Evolutionary conservation across 2,888 invertebrate species (phyloP), one percentile per base, ranked within the genome.

Genomic region (Cephalotes varians): DNA sequence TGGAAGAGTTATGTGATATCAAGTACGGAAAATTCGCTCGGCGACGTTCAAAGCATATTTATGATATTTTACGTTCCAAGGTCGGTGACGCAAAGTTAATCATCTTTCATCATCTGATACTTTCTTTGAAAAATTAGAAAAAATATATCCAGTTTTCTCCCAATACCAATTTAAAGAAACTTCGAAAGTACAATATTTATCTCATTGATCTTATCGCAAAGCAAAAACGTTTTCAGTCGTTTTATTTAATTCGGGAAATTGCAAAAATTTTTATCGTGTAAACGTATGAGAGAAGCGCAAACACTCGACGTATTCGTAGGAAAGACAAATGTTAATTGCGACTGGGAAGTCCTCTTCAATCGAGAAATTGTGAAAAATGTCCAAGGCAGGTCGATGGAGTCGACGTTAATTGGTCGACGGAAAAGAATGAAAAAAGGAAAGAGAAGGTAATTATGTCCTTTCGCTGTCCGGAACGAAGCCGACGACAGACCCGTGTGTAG

Each of bases 361-460:
- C 54, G 72, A 73, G 82, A 82, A 86, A 82, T 84, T 65, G 79
- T 65, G 62, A 82, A 86, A 86, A 86, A 60, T 49, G 31, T 82
- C 18, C 60, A 47, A 21, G 64, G 21, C 71, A 58, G 54, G 44
- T 28, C 18, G 44, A n/a, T 34, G 62, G 47, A 71, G 34, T 9
- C 34, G 62, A 69, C 67, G 49, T 73, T 81, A 81, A 81, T 81
- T 83, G 67, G 56, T 65, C 18, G 64, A 25, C 21, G 31, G 31
- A 12, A 58, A 60, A 58, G 44, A 31, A 69, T 34, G 25, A 65
- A 60, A 28, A 49, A 62, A n/a, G 25, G 10, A 44, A 15, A 47
- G n/a, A 37, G 40, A 71, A 67, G 60, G 76, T 65, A 81, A 84
- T 85, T 85, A 76, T 72, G 71, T 71, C 31, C 49, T 81, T 37